phyloP scores from a whole-genome alignment of 2,888 invertebrate genomes.

The Mythimna albipuncta region DNA sequence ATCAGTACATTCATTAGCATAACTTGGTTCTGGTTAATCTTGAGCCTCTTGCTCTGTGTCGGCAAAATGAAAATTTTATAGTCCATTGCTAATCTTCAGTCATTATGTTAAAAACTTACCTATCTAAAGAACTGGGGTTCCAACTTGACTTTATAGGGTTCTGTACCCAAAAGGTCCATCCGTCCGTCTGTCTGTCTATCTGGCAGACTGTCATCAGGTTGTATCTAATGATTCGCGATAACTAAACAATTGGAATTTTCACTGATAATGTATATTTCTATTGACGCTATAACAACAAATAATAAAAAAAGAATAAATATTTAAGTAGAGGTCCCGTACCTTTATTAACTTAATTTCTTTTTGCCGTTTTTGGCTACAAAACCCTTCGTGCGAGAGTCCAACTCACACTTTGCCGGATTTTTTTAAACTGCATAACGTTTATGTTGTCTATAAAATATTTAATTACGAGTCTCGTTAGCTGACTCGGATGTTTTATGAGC shows the following conservation, averaged over 20 bases:
- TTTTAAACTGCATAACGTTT: conserved; percentile 53
- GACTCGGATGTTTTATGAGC: conserved; percentile 10
- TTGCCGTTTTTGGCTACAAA: too few species aligned
- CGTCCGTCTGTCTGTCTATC: too few species aligned
- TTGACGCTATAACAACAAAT: too few species aligned
- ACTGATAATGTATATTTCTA: too few species aligned
- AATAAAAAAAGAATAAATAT: too few species aligned
- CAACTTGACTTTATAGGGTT: conserved; percentile 12
- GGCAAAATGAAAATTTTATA: conserved; percentile 64
- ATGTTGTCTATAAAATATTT: conserved; percentile 49
- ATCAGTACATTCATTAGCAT: conserved; percentile 66
- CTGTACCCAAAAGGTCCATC: too few species aligned
- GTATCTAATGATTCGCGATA: too few species aligned
- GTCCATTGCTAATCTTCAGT: conserved; percentile 57
- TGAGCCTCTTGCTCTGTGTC: conserved; percentile 49
- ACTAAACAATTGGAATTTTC: too few species aligned
- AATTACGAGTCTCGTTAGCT: conserved; percentile 43
- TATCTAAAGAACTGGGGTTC: conserved; percentile 42
- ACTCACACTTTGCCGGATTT: not conserved
- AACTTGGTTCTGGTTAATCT: conserved; percentile 63
- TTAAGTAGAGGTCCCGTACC: too few species aligned
- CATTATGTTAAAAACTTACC: conserved; percentile 54
- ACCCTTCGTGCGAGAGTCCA: too few species aligned
- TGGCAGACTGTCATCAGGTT: too few species aligned
- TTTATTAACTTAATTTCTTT: too few species aligned